These are phyloP conservation scores for Callionymus lyra DNA, from an alignment of 2,113 vertebrate species.

Conservation along the genomic window DNA sequence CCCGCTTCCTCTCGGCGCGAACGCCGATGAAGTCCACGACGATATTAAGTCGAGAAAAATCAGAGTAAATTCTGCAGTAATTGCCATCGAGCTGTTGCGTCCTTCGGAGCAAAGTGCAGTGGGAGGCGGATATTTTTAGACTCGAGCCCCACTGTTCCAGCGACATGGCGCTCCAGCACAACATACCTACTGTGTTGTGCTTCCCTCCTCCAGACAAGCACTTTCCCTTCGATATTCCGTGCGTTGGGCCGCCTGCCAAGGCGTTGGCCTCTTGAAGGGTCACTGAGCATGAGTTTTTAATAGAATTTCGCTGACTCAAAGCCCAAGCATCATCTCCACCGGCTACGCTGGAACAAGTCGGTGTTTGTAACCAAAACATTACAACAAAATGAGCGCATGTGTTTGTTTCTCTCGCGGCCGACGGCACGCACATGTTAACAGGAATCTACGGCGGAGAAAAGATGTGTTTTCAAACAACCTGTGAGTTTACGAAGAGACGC, in stretches of 20 bases:
- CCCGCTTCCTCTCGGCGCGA: conserved; percentile 56
- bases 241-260: conserved; percentile 33
- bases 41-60: conserved; percentile 63
- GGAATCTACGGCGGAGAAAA: too few relatives aligned
- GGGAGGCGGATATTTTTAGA: conserved; percentile 63
- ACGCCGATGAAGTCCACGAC: conserved; percentile 64
- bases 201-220: conserved; percentile 52
- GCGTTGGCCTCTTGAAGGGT: conserved; percentile 41
- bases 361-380: too few relatives aligned
- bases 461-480: too few relatives aligned
- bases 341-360: neutral
- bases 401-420: too few relatives aligned
- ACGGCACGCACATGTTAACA: too few relatives aligned
- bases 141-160: conserved; percentile 48
- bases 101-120: conserved; percentile 43
- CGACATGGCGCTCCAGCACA: conserved; percentile 54
- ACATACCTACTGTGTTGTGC: conserved; percentile 62
- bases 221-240: conserved; percentile 46
- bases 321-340: conserved; percentile 3
- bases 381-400: too few relatives aligned
- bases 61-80: conserved; percentile 59
- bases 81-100: conserved; percentile 50
- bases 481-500: too few relatives aligned
- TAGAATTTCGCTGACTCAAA: conserved; percentile 38
- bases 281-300: conserved; percentile 45